phyloP scores from a whole-genome alignment of 2,888 invertebrate species.

The Heterodera filipjevi region DNA sequence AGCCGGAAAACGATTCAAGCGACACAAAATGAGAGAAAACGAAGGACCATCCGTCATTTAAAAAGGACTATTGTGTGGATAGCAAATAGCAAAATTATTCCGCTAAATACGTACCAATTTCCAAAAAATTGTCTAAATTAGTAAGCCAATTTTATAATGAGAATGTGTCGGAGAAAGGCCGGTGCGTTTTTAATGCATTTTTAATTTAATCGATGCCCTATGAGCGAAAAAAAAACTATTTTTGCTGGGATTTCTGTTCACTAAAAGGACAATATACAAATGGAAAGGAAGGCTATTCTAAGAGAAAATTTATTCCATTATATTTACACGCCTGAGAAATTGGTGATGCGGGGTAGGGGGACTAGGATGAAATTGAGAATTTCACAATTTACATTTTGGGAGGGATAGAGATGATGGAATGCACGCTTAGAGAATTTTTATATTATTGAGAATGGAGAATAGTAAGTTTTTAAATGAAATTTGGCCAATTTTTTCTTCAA shows the following conservation, averaged over 20 bases:
- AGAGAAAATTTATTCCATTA: background rate
- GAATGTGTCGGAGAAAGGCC: slow-evolving; percentile 29
- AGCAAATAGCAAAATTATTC: background rate
- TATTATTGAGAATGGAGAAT: background rate
- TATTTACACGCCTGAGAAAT: slow-evolving; percentile 4
- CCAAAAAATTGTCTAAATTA: background rate
- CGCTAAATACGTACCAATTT: background rate
- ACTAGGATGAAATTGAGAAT: background rate
- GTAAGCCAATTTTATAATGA: background rate
- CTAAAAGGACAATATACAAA: background rate
- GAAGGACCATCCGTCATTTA: too few species aligned
- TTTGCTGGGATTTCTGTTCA: background rate
- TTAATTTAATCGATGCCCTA: background rate
- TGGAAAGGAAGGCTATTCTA: background rate
- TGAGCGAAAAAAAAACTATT: background rate
- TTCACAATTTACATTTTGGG: background rate
- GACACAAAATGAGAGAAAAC: background rate
- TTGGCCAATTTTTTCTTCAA: background rate
- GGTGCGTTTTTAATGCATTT: slow-evolving; percentile 20
- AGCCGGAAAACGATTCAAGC: slow-evolving; percentile 11
- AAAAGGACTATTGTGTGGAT: background rate
- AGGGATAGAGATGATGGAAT: background rate
- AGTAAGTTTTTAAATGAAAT: background rate
- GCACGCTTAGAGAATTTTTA: background rate
- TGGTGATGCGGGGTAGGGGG: background rate